Evolutionary conservation across 2,888 invertebrate genomes (phyloP), one percentile per base, ranked within the genome.

Genomic region (Nudaria mundana): DNA sequence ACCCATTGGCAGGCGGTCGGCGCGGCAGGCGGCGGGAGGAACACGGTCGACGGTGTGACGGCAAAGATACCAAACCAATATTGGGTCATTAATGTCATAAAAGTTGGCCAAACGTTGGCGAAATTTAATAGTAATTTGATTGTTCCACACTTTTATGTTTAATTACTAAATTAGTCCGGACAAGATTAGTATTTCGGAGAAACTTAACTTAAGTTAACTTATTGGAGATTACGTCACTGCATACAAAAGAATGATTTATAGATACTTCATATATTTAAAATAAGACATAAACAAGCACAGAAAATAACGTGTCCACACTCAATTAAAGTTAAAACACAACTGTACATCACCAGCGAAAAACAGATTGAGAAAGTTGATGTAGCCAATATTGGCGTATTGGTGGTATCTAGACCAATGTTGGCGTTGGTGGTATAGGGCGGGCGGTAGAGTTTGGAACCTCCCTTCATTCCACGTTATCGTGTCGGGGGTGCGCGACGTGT

Each of bases 1-100:
- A 79, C 78, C 75, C 73, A 63, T 67, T 67, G 61, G 66, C 76
- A n/a, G 72, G 71, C 74, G 74, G n/a, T n/a, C n/a, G n/a, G n/a
- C n/a, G n/a, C n/a, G n/a, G n/a, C n/a, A n/a, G n/a, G n/a, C 71
- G 71, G 72, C 72, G 71, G 70, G 66, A 64, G 78, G 76, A 66
- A 63, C 66, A 66, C 78, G 67, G 64, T 50, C 62, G 67, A 58
- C 64, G 74, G 70, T 79, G 80, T 77, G 76, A 75, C 73, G 67
- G 58, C 67, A 69, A 63, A 64, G 60, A 61, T 63, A n/a, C n/a
- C n/a, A n/a, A n/a, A n/a, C 71, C 68, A 71, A 67, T 44, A 48
- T 60, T 56, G 49, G 59, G 39, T 46, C 41, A 46, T 15, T 48
- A 49, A 44, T 44, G 47, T 48, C 40, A 45, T 45, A 42, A 37